Evolutionary conservation across 2,888 invertebrate species (phyloP), one percentile per base, ranked within the genome.

Genomic region (Lasioglossum pauxillum): DNA sequence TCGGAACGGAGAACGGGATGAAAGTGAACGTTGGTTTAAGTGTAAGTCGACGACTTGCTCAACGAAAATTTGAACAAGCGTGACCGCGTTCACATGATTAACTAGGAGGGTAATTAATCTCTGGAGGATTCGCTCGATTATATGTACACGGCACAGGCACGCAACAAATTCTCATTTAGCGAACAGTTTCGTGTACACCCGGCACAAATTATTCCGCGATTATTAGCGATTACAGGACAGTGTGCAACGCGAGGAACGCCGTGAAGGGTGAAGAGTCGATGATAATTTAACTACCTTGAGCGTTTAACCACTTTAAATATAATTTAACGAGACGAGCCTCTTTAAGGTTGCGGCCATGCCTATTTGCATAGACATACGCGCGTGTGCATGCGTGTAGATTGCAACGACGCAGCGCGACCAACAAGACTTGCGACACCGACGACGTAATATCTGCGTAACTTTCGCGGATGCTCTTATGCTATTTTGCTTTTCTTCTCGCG

Each of bases 271-370:
- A 76, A 46, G 84, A 78, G 73, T 38, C 69, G 53, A 16, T 41
- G 82, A 85, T 79, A 82, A 86, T 86, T 85, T 75, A 82, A 67
- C 85, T 60, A 53, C 57, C 76, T 57, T 75, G 79, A 80, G 49
- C 71, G 77, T 53, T 85, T 78, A 73, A 77, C 79, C 74, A 69
- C 23, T 74, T 86, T 72, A 82, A 85, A 82, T 85, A 82, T 86
- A 85, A 86, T 86, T 86, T 85, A 86, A 82, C 85, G 85, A 86
- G 78, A 31, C 75, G 23, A 27, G 67, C 69, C 81, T 74, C 81
- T 78, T 82, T 77, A 79, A 60, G 75, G 41, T 41, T 57, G 72
- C 31, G 19, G 49, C n/a, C 72, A 16, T 57, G 46, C 75, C 46
- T 81, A 78, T 85, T 84, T 85, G 76, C 85, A 84, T 84, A 84